phyloP scores from a whole-genome alignment of 2,797 vertebrate genomes.

The Catostomus latipinnis region DNA sequence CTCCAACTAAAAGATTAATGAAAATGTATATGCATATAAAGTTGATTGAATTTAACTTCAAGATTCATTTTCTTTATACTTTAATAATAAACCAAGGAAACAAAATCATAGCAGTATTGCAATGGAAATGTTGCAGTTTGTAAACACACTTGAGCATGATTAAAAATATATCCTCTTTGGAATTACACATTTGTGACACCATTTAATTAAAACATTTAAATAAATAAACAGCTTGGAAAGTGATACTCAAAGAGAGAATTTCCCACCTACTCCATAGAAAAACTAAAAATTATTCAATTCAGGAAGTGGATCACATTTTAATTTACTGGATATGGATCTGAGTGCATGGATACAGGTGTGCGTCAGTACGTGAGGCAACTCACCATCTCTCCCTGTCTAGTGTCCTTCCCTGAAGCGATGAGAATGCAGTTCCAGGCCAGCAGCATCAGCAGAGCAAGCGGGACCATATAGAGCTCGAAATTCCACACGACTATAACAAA shows the following conservation, averaged over 20 bases:
- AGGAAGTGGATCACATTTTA: not conserved
- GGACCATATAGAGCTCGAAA: constrained; percentile 98
- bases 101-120: not conserved
- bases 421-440: constrained; percentile 96
- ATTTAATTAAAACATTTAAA: constrained; percentile 81
- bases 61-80: constrained; percentile 16
- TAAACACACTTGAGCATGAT: no score
- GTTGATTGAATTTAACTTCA: constrained; percentile 11
- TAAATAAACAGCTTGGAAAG: constrained; percentile 79
- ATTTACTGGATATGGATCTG: constrained; percentile 45
- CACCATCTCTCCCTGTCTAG: constrained; percentile 89
- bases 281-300: constrained; percentile 28
- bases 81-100: not conserved
- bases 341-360: constrained; percentile 49
- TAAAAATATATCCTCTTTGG: no score
- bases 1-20: constrained; percentile 5
- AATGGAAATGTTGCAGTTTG: not conserved
- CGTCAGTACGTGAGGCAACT: constrained; percentile 68
- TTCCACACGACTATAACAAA: constrained; percentile 97
- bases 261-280: constrained; percentile 68
- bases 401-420: constrained; percentile 93
- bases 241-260: constrained; percentile 75
- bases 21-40: not conserved
- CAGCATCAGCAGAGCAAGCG: constrained; percentile 87
- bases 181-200: constrained; percentile 65